Evolutionary conservation across 2,797 vertebrate genomes (phyloP), one percentile per base, ranked within the genome.

Genomic region (Tiaroga cobitis): DNA sequence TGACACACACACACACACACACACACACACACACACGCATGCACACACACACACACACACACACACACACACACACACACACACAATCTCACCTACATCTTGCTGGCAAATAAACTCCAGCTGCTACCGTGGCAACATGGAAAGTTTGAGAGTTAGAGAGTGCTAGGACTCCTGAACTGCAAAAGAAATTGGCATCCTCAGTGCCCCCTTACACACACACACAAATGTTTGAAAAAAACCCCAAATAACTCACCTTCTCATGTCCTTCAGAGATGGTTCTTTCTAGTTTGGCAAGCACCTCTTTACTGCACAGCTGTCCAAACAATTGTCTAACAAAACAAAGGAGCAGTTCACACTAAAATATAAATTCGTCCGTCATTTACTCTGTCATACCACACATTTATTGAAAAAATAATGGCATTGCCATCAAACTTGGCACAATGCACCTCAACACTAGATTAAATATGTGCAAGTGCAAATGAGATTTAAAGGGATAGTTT

Each of bases 61-160:
- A 82, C 34, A 32, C 39, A 24, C 32, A 41, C 39, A 41, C 59
- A 88, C 89, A 63, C 61, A 7, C 26, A 87, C 87, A 29, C 39
- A 56, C 32, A 39, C 87, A 82, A 43, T 56, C 74, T 24, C 26
- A 13, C 39, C 29, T 19, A 63, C 29, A 32, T 81, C 56, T 54
- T 54, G 76, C 72, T 26, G 19, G 49, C 65, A 79, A 26, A 80
- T 79, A 72, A 37, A 39, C 86, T 84, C 81, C 81, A 78, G 80
- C 75, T 87, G 84, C 86, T 84, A 82, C 87, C 7, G n/a, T 77
- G 61, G 88, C 82, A 90, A 90, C 88, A 78, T 75, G 82, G 61
- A 51, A 49, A 75, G 59, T 68, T 46, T 15, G 65, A 77, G 68
- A 46, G 49, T 61, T 69, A 70, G 75, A n/a, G 73, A 65, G 41